Conservation (phyloP, 2,113 vertebrate genomes). For the Otus sunia region DNA sequence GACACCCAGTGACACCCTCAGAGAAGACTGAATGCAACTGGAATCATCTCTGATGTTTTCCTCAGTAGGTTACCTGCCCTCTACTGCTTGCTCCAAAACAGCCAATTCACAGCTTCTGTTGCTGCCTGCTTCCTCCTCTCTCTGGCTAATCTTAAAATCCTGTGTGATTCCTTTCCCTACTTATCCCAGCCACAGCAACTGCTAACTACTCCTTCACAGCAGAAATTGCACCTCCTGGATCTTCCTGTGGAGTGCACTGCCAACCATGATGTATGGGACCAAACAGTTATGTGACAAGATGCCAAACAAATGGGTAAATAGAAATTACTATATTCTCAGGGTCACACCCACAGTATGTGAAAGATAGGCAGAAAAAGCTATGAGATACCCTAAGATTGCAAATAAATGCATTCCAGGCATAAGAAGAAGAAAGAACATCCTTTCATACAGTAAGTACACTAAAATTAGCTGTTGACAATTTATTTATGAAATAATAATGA, state of each 20-base stretch:
- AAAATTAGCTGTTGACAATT: not conserved
- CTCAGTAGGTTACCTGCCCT: not conserved
- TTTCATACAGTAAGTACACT: not conserved
- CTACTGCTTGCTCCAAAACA: not conserved
- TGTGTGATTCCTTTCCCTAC: not conserved
- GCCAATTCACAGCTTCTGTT: not conserved
- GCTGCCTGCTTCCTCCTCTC: not conserved
- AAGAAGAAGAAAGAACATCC: not conserved
- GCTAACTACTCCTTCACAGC: not conserved
- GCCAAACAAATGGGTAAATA: not conserved
- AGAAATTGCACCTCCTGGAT: not conserved
- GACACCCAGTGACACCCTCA: not conserved
- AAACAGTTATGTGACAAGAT: accelerated
- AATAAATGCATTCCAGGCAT: not conserved
- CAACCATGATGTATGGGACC: accelerated
- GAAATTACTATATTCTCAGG: not conserved
- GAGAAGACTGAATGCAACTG: not conserved
- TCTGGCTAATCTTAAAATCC: not conserved
- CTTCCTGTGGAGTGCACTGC: not conserved
- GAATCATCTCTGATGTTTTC: not conserved
- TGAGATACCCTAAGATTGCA: not conserved
- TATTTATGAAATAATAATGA: not conserved
- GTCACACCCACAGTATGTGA: not conserved
- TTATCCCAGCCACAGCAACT: not conserved
- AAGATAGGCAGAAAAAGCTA: not conserved